These are phyloP conservation scores for Willisornis vidua DNA, from an alignment of 2,113 vertebrate species.

Conservation along the genomic window DNA sequence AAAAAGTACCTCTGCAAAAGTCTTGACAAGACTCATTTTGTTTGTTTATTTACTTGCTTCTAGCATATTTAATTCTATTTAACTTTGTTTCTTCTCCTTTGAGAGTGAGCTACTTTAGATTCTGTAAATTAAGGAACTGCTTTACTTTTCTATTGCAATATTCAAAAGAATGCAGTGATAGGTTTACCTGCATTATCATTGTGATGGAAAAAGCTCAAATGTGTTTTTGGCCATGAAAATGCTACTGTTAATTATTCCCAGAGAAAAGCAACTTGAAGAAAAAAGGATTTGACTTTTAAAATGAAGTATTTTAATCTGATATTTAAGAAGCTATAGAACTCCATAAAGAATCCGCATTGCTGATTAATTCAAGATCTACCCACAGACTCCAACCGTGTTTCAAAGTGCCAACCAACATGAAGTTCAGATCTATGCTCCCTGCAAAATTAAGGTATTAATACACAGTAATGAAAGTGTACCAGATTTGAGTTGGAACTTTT, in stretches of 20 bases:
- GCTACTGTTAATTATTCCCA: not conserved
- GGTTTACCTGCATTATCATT: not conserved
- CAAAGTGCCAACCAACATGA: not conserved
- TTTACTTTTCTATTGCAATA: not conserved
- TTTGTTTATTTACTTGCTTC: slow-evolving; percentile 1
- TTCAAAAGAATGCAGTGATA: not conserved
- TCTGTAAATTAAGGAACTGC: slow-evolving; percentile 23
- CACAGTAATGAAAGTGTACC: not conserved
- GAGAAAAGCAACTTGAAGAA: not conserved
- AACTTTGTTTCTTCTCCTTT: slow-evolving; percentile 14
- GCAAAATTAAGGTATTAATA: not conserved
- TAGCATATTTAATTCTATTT: not conserved
- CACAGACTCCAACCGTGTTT: not conserved
- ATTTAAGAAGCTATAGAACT: not conserved
- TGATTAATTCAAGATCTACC: not conserved
- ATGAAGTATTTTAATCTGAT: not conserved
- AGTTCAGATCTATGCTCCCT: not conserved
- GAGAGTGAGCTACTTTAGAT: not conserved
- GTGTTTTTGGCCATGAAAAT: not conserved
- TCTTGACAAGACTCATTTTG: not conserved
- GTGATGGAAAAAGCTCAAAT: not conserved
- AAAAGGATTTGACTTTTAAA: not conserved
- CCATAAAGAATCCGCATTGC: not conserved
- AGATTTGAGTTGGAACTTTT: not conserved
- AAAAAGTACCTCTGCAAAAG: not conserved